Conservation (phyloP, 2,113 vertebrate species). For the Hiodon alosoides region DNA sequence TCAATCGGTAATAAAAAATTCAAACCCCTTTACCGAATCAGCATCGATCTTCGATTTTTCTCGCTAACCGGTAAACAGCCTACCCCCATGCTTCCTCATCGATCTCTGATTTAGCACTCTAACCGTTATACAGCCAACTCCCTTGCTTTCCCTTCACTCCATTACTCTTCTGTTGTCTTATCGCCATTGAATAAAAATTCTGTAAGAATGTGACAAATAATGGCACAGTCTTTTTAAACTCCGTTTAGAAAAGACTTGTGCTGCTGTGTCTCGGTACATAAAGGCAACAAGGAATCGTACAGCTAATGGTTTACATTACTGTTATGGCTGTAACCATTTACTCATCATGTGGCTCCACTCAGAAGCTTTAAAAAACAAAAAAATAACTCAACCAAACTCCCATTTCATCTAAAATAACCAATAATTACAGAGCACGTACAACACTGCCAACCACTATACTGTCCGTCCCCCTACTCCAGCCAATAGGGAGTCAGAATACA, state of each 20-base stretch:
- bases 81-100: neutral
- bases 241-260: constrained; percentile 43
- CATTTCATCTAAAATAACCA: constrained; percentile 23
- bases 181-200: neutral
- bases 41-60: neutral
- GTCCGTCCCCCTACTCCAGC: constrained; percentile 24
- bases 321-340: constrained; percentile 41
- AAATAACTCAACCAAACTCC: constrained; percentile 24
- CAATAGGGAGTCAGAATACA: constrained; percentile 37
- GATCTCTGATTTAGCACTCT: neutral
- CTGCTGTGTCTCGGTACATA: constrained; percentile 37
- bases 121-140: neutral
- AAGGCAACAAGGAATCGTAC: constrained; percentile 49
- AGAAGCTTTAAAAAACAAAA: constrained; percentile 33
- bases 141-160: neutral
- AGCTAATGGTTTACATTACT: constrained; percentile 53
- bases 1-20: constrained; percentile 13
- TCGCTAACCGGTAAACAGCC: neutral
- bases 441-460: constrained; percentile 37
- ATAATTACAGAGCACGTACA: constrained; percentile 30
- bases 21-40: neutral
- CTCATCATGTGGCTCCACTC: constrained; percentile 41
- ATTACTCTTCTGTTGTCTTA: neutral
- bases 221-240: constrained; percentile 51
- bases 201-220: constrained; percentile 37